A percentile compares a stretch with the other conserved stretches of the same genome.
These are phyloP conservation scores for Colaptes auratus DNA, from an alignment of 2,113 vertebrate species.

Conservation along the genomic window DNA sequence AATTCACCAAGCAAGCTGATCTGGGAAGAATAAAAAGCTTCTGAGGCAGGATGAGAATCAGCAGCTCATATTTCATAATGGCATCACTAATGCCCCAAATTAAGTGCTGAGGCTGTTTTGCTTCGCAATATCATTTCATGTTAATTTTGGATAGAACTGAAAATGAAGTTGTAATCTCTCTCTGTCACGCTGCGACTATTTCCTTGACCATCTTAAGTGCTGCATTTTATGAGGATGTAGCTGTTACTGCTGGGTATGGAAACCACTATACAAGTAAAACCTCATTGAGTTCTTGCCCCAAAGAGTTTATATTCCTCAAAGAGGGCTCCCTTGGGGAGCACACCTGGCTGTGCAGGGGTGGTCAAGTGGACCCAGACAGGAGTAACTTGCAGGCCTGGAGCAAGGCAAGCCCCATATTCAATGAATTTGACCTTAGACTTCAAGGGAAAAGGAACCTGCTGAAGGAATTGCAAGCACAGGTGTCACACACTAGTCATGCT, in stretches of 20 bases:
- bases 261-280: neutral
- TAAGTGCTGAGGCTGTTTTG: constrained; percentile 56
- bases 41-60: constrained; percentile 62
- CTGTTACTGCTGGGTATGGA: constrained; percentile 17
- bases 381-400: neutral
- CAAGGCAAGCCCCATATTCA: neutral
- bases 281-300: neutral
- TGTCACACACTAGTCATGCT: neutral
- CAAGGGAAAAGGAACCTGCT: neutral
- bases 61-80: constrained; percentile 61
- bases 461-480: neutral
- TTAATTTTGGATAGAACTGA: constrained; percentile 60
- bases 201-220: constrained; percentile 60
- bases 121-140: constrained; percentile 60
- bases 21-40: constrained; percentile 69
- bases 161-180: constrained; percentile 68
- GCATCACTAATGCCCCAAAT: constrained; percentile 66
- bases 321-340: neutral
- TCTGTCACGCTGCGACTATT: constrained; percentile 67
- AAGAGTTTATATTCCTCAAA: neutral
- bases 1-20: constrained; percentile 68
- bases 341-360: rapidly evolving
- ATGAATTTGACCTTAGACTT: neutral
- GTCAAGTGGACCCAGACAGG: neutral
- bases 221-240: constrained; percentile 50